Percentiles rank a stretch among this genome's conserved stretches.
phyloP scores from a whole-genome alignment of 2,113 vertebrate genomes.

The Leptocoma aspasia region DNA sequence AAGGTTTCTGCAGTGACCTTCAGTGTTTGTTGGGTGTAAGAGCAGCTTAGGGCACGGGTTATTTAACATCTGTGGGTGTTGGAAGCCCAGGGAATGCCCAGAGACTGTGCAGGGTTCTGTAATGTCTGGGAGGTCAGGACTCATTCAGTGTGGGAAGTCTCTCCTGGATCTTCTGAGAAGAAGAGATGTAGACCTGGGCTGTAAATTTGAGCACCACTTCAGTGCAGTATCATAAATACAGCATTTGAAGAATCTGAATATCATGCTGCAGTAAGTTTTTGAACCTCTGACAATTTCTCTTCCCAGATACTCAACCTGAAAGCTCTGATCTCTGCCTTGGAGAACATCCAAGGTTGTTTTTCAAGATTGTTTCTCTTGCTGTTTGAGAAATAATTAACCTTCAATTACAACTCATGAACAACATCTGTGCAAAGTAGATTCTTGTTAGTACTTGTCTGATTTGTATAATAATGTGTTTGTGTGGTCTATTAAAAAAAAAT shows the following conservation, averaged over 20 bases:
- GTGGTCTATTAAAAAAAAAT: neutral
- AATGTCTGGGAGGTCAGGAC: neutral
- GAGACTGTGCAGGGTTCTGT: neutral
- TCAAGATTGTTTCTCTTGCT: neutral
- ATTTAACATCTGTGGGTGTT: neutral
- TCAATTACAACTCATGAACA: neutral
- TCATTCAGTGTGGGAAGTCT: neutral
- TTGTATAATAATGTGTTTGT: neutral
- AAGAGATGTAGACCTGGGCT: neutral
- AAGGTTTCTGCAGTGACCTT: neutral
- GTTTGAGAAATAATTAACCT: neutral
- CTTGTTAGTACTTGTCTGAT: conserved; percentile 12
- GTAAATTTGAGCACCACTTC: neutral
- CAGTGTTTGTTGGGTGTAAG: neutral
- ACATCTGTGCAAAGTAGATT: neutral
- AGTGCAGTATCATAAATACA: neutral
- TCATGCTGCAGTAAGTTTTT: neutral
- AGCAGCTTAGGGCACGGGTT: neutral
- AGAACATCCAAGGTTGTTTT: neutral
- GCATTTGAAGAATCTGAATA: neutral
- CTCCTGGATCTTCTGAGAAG: neutral
- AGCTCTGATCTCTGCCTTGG: neutral
- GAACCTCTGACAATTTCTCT: neutral
- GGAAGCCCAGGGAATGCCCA: neutral
- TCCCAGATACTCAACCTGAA: neutral